Base-by-base conservation (phyloP, 2,888 invertebrate species). In the Idaea biselata region DNA sequence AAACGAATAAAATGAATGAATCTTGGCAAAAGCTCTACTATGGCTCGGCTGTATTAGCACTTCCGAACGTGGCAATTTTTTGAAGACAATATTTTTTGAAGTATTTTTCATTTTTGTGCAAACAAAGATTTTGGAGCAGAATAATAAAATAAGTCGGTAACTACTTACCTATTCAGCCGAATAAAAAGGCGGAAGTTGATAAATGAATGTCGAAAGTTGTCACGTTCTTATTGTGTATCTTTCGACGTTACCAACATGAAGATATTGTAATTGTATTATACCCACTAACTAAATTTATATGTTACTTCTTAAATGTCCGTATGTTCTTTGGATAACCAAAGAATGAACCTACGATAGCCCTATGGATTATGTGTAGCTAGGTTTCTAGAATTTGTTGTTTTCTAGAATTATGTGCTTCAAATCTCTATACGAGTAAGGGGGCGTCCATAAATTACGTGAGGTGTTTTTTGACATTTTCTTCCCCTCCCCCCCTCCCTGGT, bases 41-140 rank as follows among this genome's bases (percentile, higher is more conserved):
- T 73, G 70, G 71, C 68, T 74, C 66, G 8, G 68, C 72, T 66
- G 69, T 73, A 75, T 73, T 67, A 68, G 68, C 71, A 76, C 74
- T 77, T 81, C 76, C 77, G 78, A 63, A 69, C 65, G 66, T 64
- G 62, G 62, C 60, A 63, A 60, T 70, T 67, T 71, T 70, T 70
- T 69, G 58, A 63, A 59, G 44, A 1, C 62, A 55, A 63, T 55
- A n/a, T 16, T 16, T 55, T 55, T 55, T 55, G 55, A 55, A 55
- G n/a, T 3, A 55, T 17, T 55, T 17, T 16, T 7, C n/a, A 53
- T 53, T 53, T 3, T 16, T n/a, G 53, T 11, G 53, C 44, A 3
- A 44, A 3, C 14, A 44, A 8, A 11, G 16, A 55, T 17, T 55
- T 17, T 55, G n/a, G n/a, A 16, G 17, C 16, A 55, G 16, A 55